Base-by-base conservation (phyloP, 2,797 vertebrate genomes). In the Cheirogaleus major region DNA sequence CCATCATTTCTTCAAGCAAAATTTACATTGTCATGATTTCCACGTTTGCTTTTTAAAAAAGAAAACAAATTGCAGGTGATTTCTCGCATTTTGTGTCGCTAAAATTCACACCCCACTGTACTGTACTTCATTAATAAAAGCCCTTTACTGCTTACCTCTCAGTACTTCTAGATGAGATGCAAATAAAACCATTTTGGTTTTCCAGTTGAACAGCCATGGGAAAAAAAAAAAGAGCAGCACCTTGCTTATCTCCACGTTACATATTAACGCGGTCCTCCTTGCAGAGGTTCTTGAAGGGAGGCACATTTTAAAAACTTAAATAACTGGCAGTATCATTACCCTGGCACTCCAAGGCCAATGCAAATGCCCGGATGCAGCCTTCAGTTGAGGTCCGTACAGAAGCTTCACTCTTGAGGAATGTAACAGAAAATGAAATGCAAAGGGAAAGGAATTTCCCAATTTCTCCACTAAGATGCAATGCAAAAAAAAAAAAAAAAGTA, bases 141-240 rank as follows among this genome's bases (percentile, higher is more conserved):
- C 38, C 50, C 6, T 69, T 78, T 35, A 82, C 59, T 30, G 23
- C 23, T 13, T 14, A 43, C 86, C 72, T 94, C 85, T 94, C 43
- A 76, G 85, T n/a, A 45, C 32, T 32, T 67, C 81, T 67, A 4
- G 1, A 90, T 80, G 78, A 96, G 86, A 97, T 85, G 89, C 96
- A 97, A 97, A 97, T 65, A 88, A 69, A 92, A 95, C 80, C 81
- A 92, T 93, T 97, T 89, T 27, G 13, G 95, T 76, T 97, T 97
- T 97, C 97, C 89, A 96, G 81, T 6, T 92, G 95, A 97, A 96
- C 14, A 76, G 92, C 41, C 81, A 61, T 25, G 57, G 17, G 30
- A 25, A 80, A 86, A 61, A 9, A 57, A 57, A 57, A 57, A 41
- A 48, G 1, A 57, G 72, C 67, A 61, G 89, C 0, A 15, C 67